Conservation (phyloP, 2,797 vertebrate species). For the Lutjanus campechanus region DNA sequence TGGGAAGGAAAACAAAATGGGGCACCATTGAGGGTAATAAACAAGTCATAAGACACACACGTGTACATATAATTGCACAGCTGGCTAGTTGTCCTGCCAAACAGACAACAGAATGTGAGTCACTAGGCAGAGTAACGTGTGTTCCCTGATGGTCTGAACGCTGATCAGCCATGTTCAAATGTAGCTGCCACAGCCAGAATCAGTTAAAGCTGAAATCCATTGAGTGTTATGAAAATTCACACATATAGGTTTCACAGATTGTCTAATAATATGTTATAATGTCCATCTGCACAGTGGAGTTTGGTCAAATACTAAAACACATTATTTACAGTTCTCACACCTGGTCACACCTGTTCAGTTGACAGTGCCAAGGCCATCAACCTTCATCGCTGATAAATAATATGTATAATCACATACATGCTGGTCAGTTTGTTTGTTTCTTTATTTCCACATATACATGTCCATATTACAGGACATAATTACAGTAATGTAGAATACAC, state of each 20-base stretch:
- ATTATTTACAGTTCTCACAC: slow-evolving; percentile 9
- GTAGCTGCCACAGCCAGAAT: slow-evolving; percentile 2
- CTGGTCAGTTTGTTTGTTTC: too few relatives aligned
- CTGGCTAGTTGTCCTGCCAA: slow-evolving; percentile 18
- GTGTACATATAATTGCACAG: slow-evolving; percentile 11
- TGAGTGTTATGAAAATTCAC: not conserved
- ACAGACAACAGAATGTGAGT: slow-evolving; percentile 18
- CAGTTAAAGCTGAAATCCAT: slow-evolving; percentile 5
- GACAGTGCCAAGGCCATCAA: not conserved
- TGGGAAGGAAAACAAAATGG: slow-evolving; percentile 98
- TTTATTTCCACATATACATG: too few relatives aligned
- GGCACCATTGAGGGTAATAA: slow-evolving; percentile 96
- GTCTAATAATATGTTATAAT: not conserved
- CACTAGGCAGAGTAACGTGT: slow-evolving; percentile 6
- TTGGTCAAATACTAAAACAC: not conserved
- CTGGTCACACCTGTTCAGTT: slow-evolving; percentile 29
- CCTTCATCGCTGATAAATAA: not conserved
- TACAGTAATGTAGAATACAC: too few relatives aligned
- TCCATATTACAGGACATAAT: too few relatives aligned
- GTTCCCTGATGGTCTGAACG: not conserved
- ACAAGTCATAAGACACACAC: not conserved
- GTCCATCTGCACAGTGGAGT: slow-evolving; percentile 3
- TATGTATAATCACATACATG: not conserved
- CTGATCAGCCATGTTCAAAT: not conserved
- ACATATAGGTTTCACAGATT: too few relatives aligned